Evolutionary conservation across 2,113 vertebrate genomes (phyloP), one percentile per base, ranked within the genome.

Genomic region (Potamarius usumacintae): DNA sequence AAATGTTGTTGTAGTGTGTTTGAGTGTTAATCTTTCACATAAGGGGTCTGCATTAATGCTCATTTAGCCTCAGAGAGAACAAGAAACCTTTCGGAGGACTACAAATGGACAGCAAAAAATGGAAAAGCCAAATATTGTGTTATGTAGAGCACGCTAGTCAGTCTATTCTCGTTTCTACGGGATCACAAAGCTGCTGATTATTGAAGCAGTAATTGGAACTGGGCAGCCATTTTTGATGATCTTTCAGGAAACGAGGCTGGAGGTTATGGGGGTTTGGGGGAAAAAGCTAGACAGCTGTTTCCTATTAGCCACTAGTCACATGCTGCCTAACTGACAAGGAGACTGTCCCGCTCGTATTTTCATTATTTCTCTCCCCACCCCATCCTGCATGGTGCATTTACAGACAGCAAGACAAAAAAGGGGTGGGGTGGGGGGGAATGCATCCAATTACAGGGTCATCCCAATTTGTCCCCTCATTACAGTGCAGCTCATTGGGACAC

Each of bases 401-500:
- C 63, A 81, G 83, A 53, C 15, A 88, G 87, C 89, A 90, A 86
- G 85, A 84, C 92, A 20, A 90, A 90, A 90, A 91, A 79, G 76
- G 20, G 76, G 91, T 89, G 90, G 86, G n/a, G n/a, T n/a, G n/a
- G 81, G 72, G 82, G 94, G 72, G 82, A 94, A 92, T 89, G 88
- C 88, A 71, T 91, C 92, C 92, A 94, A 93, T 93, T 94, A 94
- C 86, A 89, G 90, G 93, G 94, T 94, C 92, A 91, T 92, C 91
- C 92, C 91, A 93, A 94, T 94, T 94, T 94, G 93, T 94, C 93
- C 89, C 86, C 90, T 90, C 91, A 86, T 88, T 88, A 91, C 90
- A 89, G 85, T 48, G 4, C 11, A 22, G 87, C 86, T 92, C 92
- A 89, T 94, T 91, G 79, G 90, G 85, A 85, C 0, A 86, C 85